Evolutionary conservation across 2,888 invertebrate genomes (phyloP).

Genomic region (Patella caerulea): DNA sequence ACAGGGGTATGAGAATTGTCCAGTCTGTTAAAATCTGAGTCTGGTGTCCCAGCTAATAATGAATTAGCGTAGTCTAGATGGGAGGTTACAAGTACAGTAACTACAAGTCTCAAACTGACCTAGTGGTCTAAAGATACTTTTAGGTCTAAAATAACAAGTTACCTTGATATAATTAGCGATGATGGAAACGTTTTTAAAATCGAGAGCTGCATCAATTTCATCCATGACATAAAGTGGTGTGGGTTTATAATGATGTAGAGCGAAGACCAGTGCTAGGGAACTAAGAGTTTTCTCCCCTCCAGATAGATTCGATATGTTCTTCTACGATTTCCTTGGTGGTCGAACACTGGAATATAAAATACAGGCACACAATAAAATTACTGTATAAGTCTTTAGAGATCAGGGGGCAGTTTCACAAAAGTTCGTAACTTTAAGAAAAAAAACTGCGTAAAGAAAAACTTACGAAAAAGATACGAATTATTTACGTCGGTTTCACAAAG

Average conservation of each 20-base stretch:
- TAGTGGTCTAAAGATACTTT: no score
- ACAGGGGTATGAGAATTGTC: no score
- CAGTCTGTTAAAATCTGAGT: no score
- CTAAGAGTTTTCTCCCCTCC: slow-evolving; percentile 99
- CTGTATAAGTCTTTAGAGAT: not conserved
- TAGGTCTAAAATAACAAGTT: slow-evolving; percentile 23
- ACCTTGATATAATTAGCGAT: slow-evolving; percentile 98
- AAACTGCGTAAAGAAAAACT: no score
- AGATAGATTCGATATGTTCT: slow-evolving; percentile 95
- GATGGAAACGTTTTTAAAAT: slow-evolving; percentile 98
- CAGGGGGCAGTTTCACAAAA: no score
- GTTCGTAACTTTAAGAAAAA: no score
- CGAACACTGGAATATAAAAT: slow-evolving; percentile 81
- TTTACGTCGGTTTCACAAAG: no score
- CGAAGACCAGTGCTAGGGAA: slow-evolving; percentile 95
- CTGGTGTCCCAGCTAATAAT: no score
- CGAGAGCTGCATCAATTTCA: slow-evolving; percentile 97
- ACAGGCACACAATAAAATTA: not conserved
- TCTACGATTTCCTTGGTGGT: slow-evolving; percentile 99
- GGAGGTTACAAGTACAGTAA: no score
- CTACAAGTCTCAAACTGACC: no score
- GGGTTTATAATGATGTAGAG: slow-evolving; percentile 97
- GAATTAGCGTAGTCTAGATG: no score
- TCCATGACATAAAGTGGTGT: slow-evolving; percentile 99
- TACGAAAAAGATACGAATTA: no score